Evolutionary conservation across 2,113 vertebrate species (phyloP).

Genomic region (Scomber scombrus): DNA sequence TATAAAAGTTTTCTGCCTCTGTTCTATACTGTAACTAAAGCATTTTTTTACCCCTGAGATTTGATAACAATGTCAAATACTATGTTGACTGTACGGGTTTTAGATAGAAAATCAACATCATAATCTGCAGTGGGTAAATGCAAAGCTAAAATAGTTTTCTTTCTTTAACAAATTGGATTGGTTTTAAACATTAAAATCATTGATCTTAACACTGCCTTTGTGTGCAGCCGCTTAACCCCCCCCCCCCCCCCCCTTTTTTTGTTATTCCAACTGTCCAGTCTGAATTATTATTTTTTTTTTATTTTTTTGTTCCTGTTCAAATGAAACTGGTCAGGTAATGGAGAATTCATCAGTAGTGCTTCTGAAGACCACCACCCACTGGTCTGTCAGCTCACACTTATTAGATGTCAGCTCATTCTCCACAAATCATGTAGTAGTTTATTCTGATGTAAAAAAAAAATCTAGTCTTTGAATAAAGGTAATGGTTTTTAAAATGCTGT

Average conservation of each 20-base stretch:
- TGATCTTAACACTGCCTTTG: background rate
- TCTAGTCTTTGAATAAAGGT: slow-evolving; percentile 58
- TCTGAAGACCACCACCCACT: slow-evolving; percentile 54
- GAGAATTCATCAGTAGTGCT: slow-evolving; percentile 3
- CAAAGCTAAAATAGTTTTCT: too few relatives aligned
- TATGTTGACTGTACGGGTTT: background rate
- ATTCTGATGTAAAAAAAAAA: background rate
- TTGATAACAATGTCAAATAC: background rate
- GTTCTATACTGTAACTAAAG: background rate
- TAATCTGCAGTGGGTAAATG: background rate
- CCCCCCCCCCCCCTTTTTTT: too few relatives aligned
- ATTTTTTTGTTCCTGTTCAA: background rate
- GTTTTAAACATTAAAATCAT: background rate
- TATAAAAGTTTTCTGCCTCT: slow-evolving; percentile 1
- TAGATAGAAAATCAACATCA: background rate
- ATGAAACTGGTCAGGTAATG: background rate
- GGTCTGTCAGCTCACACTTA: slow-evolving; percentile 37
- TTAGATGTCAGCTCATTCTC: background rate
- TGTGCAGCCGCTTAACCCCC: background rate
- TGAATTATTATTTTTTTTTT: background rate
- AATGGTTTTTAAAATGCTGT: slow-evolving; percentile 1
- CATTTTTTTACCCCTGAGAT: background rate
- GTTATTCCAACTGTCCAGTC: background rate
- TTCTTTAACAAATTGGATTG: too few relatives aligned
- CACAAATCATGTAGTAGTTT: background rate